Evolutionary conservation across 2,888 invertebrate genomes (phyloP).

Genomic region (Lathronympha strigana): DNA sequence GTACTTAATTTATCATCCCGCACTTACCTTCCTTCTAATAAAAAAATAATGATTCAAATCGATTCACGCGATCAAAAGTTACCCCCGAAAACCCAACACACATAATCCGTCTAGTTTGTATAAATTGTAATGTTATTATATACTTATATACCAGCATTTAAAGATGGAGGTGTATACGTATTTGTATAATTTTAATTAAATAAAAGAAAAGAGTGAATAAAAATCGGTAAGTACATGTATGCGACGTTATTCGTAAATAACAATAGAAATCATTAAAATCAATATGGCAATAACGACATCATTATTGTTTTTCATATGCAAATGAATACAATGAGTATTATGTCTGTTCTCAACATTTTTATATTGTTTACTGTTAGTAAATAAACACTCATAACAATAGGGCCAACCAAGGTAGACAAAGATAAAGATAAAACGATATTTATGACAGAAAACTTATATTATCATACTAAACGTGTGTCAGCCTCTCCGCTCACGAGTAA

Average conservation of each 20-base stretch:
- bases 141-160: too few relatives aligned
- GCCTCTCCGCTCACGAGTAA: conserved; percentile 24
- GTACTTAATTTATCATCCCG: too few relatives aligned
- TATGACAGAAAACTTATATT: neutral
- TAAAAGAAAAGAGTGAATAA: too few relatives aligned
- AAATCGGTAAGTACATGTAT: neutral
- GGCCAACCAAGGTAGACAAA: neutral
- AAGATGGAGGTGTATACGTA: too few relatives aligned
- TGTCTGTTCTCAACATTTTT: neutral
- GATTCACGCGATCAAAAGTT: too few relatives aligned
- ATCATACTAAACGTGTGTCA: neutral
- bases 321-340: neutral
- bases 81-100: too few relatives aligned
- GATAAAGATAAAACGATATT: conserved; percentile 6
- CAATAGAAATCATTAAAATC: neutral
- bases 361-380: neutral
- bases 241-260: conserved; percentile 4
- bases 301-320: neutral
- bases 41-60: too few relatives aligned
- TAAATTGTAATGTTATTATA: too few relatives aligned
- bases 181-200: too few relatives aligned
- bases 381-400: neutral
- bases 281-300: neutral
- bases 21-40: too few relatives aligned
- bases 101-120: too few relatives aligned